These are phyloP conservation scores for Chromis chromis DNA, from an alignment of 2,797 vertebrate genomes.

Conservation along the genomic window DNA sequence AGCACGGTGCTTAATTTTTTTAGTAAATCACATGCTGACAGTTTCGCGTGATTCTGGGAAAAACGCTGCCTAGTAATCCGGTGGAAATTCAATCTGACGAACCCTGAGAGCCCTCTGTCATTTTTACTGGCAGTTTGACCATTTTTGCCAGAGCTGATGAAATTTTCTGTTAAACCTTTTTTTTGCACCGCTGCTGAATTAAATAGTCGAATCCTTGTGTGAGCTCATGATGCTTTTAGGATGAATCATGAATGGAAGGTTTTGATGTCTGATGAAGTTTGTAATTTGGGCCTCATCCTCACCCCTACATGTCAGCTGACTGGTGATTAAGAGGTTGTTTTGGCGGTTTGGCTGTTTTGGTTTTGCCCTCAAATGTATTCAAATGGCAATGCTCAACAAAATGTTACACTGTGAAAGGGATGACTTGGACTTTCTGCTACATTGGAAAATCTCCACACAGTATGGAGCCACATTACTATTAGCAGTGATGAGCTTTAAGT, in stretches of 20 bases:
- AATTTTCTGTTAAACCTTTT: slow-evolving; percentile 22
- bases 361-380: slow-evolving; percentile 48
- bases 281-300: slow-evolving; percentile 53
- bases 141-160: slow-evolving; percentile 44
- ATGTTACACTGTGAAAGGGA: slow-evolving; percentile 8
- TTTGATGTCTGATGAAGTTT: slow-evolving; percentile 58
- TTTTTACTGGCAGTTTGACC: slow-evolving; percentile 35
- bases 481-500: not conserved
- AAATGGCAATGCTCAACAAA: slow-evolving; percentile 50
- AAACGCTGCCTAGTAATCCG: slow-evolving; percentile 4
- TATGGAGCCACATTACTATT: not conserved
- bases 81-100: slow-evolving; percentile 42
- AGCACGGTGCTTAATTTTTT: not conserved
- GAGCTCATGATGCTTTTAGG: slow-evolving; percentile 40
- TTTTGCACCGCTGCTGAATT: slow-evolving; percentile 29
- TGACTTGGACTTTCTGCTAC: slow-evolving; percentile 12
- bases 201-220: slow-evolving; percentile 41
- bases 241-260: slow-evolving; percentile 53
- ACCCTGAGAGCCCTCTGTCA: slow-evolving; percentile 28
- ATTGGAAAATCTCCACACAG: slow-evolving; percentile 11
- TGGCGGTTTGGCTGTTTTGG: slow-evolving; percentile 20
- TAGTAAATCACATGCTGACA: slow-evolving; percentile 21
- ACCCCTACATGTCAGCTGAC: slow-evolving; percentile 25
- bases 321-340: slow-evolving; percentile 54
- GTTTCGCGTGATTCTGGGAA: slow-evolving; percentile 43